Evolutionary conservation across 2,113 vertebrate genomes (phyloP).

Genomic region (Zosterops lateralis): DNA sequence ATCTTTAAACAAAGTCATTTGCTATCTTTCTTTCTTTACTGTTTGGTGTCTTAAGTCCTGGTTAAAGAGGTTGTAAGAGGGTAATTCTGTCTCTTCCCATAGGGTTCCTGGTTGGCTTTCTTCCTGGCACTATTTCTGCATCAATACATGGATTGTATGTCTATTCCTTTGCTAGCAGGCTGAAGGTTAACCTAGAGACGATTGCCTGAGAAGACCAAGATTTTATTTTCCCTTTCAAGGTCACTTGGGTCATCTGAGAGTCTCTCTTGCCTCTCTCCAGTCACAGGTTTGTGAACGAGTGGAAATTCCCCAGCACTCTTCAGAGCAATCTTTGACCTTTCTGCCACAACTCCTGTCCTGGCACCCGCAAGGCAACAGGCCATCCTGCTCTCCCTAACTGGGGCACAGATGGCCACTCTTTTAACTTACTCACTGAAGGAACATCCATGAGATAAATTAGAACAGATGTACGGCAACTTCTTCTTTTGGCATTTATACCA

Average conservation of each 20-base stretch:
- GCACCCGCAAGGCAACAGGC: constrained; percentile 39
- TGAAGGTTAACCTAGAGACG: neutral
- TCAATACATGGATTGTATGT: neutral
- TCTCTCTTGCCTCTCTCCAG: neutral
- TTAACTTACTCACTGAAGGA: constrained; percentile 47
- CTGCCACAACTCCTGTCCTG: neutral
- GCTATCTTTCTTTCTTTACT: neutral
- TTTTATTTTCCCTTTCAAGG: neutral
- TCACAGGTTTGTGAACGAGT: neutral
- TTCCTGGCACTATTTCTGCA: neutral
- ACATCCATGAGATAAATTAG: constrained; percentile 57
- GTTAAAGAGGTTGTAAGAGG: neutral
- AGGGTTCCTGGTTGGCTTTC: neutral
- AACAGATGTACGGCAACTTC: constrained; percentile 54
- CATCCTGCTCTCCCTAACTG: constrained; percentile 61
- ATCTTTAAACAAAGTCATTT: neutral
- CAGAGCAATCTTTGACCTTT: constrained; percentile 35
- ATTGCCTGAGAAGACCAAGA: neutral
- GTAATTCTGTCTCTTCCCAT: neutral
- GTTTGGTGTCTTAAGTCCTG: neutral
- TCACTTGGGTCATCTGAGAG: neutral
- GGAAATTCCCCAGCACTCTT: constrained; percentile 17
- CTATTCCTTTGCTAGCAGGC: neutral
- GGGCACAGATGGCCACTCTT: constrained; percentile 77
- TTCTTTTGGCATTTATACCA: constrained; percentile 58